These are phyloP conservation scores for Callionymus lyra DNA, from an alignment of 2,113 vertebrate genomes.

Conservation along the genomic window DNA sequence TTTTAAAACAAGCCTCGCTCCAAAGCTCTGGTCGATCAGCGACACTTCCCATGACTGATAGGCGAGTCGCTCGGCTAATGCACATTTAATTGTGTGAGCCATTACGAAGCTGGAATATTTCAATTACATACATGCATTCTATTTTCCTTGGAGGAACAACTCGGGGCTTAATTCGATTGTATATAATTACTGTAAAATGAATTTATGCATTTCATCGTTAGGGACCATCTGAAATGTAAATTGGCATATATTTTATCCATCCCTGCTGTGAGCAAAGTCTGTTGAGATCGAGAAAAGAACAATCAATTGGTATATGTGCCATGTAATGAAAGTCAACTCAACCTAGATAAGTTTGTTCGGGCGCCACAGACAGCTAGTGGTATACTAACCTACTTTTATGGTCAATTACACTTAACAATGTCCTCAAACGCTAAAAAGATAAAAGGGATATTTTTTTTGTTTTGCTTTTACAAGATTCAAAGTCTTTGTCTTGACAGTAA, in stretches of 20 bases:
- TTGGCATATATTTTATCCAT: conserved; percentile 16
- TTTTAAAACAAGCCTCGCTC: conserved; percentile 1
- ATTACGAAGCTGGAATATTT: conserved; percentile 60
- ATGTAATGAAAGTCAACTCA: conserved; percentile 32
- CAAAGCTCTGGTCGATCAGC: not conserved
- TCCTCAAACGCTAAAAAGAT: too few species aligned
- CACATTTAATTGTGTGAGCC: conserved; percentile 60
- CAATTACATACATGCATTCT: conserved; percentile 57
- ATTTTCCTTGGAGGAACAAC: conserved; percentile 48
- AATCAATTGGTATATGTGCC: conserved; percentile 28
- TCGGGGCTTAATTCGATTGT: conserved; percentile 53
- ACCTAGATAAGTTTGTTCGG: conserved; percentile 29
- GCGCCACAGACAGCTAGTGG: conserved; percentile 21
- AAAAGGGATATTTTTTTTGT: too few species aligned
- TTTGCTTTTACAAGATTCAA: too few species aligned
- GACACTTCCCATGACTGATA: conserved; percentile 38
- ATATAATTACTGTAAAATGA: conserved; percentile 60
- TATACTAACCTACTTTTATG: conserved; percentile 32
- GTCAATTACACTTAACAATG: too few species aligned
- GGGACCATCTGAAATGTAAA: conserved; percentile 45
- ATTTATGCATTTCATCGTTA: conserved; percentile 49
- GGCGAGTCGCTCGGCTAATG: conserved; percentile 44
- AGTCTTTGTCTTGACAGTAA: too few species aligned
- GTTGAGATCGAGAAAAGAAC: too few species aligned
- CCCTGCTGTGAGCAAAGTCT: conserved; percentile 19